These are phyloP conservation scores for Macroramphosus scolopax DNA, from an alignment of 2,797 vertebrate species.

Conservation along the genomic window DNA sequence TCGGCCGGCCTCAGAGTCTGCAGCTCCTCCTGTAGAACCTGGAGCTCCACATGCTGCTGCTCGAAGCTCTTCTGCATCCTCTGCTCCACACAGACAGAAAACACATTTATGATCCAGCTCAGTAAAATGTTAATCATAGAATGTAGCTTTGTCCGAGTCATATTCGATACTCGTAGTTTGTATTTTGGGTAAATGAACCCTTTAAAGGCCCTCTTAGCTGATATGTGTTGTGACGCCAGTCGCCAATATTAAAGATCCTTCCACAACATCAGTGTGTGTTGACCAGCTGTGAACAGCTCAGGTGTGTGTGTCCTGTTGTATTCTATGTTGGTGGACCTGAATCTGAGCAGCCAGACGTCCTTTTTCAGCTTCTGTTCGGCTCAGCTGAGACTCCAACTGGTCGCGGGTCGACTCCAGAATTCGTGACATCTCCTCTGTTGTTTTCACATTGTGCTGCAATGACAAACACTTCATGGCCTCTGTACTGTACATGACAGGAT, in stretches of 20 bases:
- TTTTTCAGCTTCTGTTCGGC: constrained; percentile 82
- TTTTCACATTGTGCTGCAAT: constrained; percentile 80
- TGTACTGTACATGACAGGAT: too few relatives aligned
- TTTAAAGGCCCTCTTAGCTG: too few relatives aligned
- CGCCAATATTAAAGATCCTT: too few relatives aligned
- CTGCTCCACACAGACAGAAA: constrained; percentile 33
- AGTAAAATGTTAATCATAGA: too few relatives aligned
- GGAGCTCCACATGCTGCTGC: constrained; percentile 47
- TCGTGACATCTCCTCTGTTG: constrained; percentile 79
- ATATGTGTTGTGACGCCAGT: too few relatives aligned
- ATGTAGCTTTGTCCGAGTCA: too few relatives aligned
- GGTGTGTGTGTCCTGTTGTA: background rate
- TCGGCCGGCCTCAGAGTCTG: constrained; percentile 45
- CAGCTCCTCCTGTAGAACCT: constrained; percentile 36
- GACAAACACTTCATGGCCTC: too few relatives aligned
- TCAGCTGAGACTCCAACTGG: constrained; percentile 82
- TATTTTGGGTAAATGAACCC: too few relatives aligned
- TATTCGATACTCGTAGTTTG: too few relatives aligned
- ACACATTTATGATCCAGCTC: background rate
- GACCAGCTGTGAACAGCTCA: too few relatives aligned
- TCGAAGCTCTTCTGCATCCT: constrained; percentile 57
- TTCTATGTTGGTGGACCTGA: constrained; percentile 68
- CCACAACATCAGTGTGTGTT: too few relatives aligned
- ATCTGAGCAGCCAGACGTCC: constrained; percentile 74
- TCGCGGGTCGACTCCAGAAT: constrained; percentile 80